Conservation (phyloP, 1,140 invertebrate genomes). For the Onthophagus taurus region DNA sequence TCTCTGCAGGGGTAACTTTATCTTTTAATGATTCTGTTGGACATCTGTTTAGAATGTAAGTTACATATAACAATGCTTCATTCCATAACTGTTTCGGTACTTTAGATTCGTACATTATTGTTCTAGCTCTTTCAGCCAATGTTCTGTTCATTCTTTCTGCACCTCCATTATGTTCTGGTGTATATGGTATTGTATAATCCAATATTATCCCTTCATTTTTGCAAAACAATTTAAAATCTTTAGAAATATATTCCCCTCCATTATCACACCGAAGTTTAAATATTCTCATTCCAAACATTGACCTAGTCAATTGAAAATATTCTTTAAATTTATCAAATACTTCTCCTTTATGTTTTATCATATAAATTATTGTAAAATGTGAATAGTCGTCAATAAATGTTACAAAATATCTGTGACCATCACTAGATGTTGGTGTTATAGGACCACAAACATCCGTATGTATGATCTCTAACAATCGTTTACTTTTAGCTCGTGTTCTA, state of each 20-base stretch:
- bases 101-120: constrained; percentile 1
- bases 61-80: neutral
- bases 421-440: constrained; percentile 24
- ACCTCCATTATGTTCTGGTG: constrained; percentile 6
- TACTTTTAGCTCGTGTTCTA: neutral
- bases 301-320: neutral
- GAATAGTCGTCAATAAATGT: constrained; percentile 37
- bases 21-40: neutral
- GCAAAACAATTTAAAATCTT: constrained; percentile 6
- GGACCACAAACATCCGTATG: constrained; percentile 36
- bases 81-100: constrained; percentile 9
- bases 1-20: constrained; percentile 19
- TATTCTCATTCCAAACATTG: neutral
- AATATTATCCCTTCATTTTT: constrained; percentile 1
- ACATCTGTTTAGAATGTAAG: constrained; percentile 2
- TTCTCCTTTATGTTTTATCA: constrained; percentile 31
- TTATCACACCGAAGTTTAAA: neutral
- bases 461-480: constrained; percentile 26
- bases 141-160: constrained; percentile 37
- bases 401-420: constrained; percentile 34
- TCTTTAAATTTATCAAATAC: constrained; percentile 15
- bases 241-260: constrained; percentile 1
- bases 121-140: constrained; percentile 33
- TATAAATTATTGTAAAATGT: constrained; percentile 29
- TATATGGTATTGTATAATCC: neutral